Evolutionary conservation across 2,113 vertebrate genomes (phyloP), one percentile per base, ranked within the genome.

Genomic region (Psettodes erumei): DNA sequence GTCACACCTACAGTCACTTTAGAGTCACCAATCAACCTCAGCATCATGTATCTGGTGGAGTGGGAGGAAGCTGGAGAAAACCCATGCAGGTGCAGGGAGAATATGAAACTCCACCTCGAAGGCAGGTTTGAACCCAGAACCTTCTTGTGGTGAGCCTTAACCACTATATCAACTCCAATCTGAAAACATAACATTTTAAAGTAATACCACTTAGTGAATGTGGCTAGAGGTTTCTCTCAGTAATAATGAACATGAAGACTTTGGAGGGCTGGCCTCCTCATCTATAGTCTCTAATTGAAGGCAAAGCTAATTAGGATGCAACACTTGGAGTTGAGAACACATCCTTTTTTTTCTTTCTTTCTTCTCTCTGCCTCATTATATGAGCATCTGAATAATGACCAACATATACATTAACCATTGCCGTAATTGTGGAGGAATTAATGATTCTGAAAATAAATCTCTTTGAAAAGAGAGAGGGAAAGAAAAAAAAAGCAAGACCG

Each of bases 401-500:
- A 84, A 71, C 38, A 73, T 77, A 75, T 86, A 86, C 67, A 82
- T 86, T 74, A 89, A 77, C 15, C 40, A 23, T 38, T n/a, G 69
- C 50, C 54, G 45, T 86, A 88, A 87, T 82, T 87, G 58, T 73
- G 65, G 32, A 40, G 33, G 43, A 70, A 79, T 84, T 77, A 89
- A 81, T 86, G 84, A 80, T 84, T 85, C 76, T 82, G 74, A 77
- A 85, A 84, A 81, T 81, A 82, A 81, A 77, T 75, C 69, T 59
- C 54, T 75, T 73, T 75, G 76, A 85, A 87, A 73, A 64, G 53
- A 63, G 50, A 71, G 32, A 27, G 60, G 43, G 62, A 56, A 59
- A 42, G 25, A 45, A 74, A 69, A 35, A 59, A 61, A 93, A 91
- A 89, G 92, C 80, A 89, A 90, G 92, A 93, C 93, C 90, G 93